A percentile compares a stretch with the other conserved stretches of the same genome.
Conservation (phyloP, 2,797 vertebrate genomes). For the Eupleurogrammus muticus region DNA sequence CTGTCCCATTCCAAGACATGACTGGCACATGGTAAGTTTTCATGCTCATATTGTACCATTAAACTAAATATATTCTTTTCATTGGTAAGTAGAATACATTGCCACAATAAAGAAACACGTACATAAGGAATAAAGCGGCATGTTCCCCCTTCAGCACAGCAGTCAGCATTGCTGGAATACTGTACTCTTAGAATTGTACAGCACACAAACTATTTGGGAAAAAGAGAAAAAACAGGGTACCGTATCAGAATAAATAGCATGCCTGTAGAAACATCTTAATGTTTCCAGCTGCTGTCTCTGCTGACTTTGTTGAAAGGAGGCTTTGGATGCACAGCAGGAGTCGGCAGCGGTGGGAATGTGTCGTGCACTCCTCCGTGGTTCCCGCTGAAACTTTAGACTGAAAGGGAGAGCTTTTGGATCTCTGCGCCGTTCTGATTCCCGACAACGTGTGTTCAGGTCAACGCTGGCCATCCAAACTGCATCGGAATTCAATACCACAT, state of each 20-base stretch:
- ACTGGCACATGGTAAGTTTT: neutral
- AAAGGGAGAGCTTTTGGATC: slow-evolving; percentile 54
- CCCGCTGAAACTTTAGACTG: slow-evolving; percentile 57
- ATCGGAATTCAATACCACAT: neutral
- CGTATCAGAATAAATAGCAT: slow-evolving; percentile 60
- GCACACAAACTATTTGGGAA: slow-evolving; percentile 22
- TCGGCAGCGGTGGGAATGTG: slow-evolving; percentile 53
- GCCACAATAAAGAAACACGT: neutral
- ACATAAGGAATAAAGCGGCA: neutral
- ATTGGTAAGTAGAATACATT: neutral
- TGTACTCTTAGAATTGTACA: slow-evolving; percentile 25
- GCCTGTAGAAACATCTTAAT: slow-evolving; percentile 62
- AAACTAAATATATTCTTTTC: neutral
- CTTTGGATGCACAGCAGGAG: slow-evolving; percentile 64
- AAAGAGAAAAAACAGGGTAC: slow-evolving; percentile 45
- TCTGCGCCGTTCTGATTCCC: slow-evolving; percentile 28
- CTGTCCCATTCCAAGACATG: neutral
- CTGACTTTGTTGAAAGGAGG: slow-evolving; percentile 64
- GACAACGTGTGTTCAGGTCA: slow-evolving; percentile 35
- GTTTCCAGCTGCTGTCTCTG: slow-evolving; percentile 69
- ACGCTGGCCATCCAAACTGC: neutral
- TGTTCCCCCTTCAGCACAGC: neutral
- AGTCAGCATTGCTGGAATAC: slow-evolving; percentile 24
- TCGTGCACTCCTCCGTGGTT: slow-evolving; percentile 50
- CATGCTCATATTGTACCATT: neutral